These are phyloP conservation scores for Chrysoperla carnea DNA, from an alignment of 1,140 invertebrate genomes.

Conservation along the genomic window DNA sequence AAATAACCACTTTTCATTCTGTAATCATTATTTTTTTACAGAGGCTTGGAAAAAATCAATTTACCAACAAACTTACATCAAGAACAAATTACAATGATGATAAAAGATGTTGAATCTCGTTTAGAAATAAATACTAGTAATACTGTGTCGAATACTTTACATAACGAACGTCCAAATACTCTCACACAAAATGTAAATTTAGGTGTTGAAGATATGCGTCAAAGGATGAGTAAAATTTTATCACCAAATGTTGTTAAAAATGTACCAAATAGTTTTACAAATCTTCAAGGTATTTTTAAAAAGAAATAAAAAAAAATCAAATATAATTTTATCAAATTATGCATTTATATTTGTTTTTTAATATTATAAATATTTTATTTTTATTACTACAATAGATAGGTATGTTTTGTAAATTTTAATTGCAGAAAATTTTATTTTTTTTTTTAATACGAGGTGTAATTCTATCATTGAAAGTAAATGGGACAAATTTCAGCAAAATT, in stretches of 20 bases:
- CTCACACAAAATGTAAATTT: constrained; percentile 28
- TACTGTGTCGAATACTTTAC: constrained; percentile 2
- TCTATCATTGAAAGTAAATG: no score
- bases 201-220: constrained; percentile 39
- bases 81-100: constrained; percentile 28
- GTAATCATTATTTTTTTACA: no score
- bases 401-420: no score
- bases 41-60: no score
- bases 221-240: constrained; percentile 39
- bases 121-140: constrained; percentile 12
- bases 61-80: constrained; percentile 14
- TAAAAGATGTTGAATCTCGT: constrained; percentile 31
- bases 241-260: constrained; percentile 23
- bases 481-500: no score
- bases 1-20: no score
- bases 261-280: constrained; percentile 12
- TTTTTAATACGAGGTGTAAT: no score
- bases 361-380: no score
- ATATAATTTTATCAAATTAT: constrained; percentile 1
- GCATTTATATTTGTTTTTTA: no score
- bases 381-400: no score
- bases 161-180: constrained; percentile 1
- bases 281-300: constrained; percentile 18
- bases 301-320: constrained; percentile 12
- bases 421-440: no score